These are phyloP conservation scores for Cydia fagiglandana DNA, from an alignment of 1,140 invertebrate genomes.

Conservation along the genomic window DNA sequence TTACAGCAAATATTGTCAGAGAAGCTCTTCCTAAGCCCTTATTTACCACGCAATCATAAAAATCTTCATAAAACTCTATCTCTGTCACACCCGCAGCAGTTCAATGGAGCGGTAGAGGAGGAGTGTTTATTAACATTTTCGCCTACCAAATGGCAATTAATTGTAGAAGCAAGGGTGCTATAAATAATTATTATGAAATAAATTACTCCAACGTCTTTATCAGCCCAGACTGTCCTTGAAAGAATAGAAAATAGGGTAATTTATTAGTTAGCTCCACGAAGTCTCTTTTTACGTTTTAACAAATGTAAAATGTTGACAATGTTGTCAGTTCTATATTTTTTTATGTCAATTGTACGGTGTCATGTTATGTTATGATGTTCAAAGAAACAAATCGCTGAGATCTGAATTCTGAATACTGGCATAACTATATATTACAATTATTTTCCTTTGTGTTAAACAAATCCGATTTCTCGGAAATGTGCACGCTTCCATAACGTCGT, in stretches of 20 bases:
- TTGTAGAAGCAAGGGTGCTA: constrained; percentile 25
- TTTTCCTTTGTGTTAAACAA: background rate
- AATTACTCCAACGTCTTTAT: constrained; percentile 17
- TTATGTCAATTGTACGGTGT: no score
- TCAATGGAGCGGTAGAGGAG: background rate
- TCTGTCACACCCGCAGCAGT: background rate
- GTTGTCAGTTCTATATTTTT: no score
- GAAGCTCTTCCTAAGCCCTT: background rate
- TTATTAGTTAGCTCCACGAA: background rate
- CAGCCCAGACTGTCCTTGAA: background rate
- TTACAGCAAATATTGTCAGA: background rate
- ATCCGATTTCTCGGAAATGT: background rate
- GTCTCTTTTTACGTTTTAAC: no score
- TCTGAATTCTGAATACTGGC: no score
- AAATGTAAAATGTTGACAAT: no score
- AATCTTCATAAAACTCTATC: background rate
- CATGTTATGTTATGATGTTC: no score
- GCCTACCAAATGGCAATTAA: constrained; percentile 1
- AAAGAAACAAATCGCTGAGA: no score
- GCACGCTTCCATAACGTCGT: constrained; percentile 4
- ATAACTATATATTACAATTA: no score
- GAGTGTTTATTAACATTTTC: background rate
- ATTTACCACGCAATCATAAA: constrained; percentile 3
- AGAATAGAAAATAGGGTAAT: constrained; percentile 9
- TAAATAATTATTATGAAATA: constrained; percentile 30